Evolutionary conservation across 2,797 vertebrate species (phyloP).

Genomic region (Gambelia wislizenii): DNA sequence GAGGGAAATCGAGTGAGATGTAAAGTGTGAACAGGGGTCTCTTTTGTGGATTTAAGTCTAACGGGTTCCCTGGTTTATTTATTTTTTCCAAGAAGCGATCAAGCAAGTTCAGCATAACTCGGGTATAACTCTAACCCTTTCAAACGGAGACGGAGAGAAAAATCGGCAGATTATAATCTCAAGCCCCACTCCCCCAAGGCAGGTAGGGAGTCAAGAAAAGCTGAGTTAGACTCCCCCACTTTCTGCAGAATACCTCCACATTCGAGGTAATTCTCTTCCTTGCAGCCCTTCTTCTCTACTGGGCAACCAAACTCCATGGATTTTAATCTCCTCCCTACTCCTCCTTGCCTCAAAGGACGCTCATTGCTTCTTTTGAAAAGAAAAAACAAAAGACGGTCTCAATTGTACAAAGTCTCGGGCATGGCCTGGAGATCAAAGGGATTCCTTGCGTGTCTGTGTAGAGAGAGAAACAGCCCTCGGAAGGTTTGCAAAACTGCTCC

Average conservation of each 20-base stretch:
- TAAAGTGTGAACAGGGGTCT: constrained; percentile 39
- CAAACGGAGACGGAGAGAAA: constrained; percentile 19
- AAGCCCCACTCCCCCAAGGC: constrained; percentile 42
- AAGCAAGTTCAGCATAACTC: constrained; percentile 25
- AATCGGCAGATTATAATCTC: constrained; percentile 43
- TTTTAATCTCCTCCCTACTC: not conserved
- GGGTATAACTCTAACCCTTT: constrained; percentile 18
- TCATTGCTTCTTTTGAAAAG: not conserved
- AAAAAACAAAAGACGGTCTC: not conserved
- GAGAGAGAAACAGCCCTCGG: constrained; percentile 50
- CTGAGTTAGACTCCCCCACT: constrained; percentile 39
- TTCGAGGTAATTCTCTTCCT: constrained; percentile 56
- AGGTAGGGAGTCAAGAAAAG: constrained; percentile 59
- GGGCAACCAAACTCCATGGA: too few relatives aligned
- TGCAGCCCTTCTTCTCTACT: not conserved
- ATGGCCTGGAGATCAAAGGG: constrained; percentile 59
- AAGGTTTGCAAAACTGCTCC: not conserved
- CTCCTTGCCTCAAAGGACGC: not conserved
- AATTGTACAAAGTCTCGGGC: constrained; percentile 27
- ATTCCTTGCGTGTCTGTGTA: constrained; percentile 51
- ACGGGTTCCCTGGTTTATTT: not conserved
- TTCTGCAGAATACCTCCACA: not conserved
- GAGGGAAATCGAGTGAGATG: constrained; percentile 1
- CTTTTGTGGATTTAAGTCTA: constrained; percentile 36
- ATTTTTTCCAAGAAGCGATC: constrained; percentile 27